Percentiles rank a stretch among this genome's conserved stretches.
These are phyloP conservation scores for Parazoanthus swiftii DNA, from an alignment of 92 coral and sea anemone species.

Conservation along the genomic window DNA sequence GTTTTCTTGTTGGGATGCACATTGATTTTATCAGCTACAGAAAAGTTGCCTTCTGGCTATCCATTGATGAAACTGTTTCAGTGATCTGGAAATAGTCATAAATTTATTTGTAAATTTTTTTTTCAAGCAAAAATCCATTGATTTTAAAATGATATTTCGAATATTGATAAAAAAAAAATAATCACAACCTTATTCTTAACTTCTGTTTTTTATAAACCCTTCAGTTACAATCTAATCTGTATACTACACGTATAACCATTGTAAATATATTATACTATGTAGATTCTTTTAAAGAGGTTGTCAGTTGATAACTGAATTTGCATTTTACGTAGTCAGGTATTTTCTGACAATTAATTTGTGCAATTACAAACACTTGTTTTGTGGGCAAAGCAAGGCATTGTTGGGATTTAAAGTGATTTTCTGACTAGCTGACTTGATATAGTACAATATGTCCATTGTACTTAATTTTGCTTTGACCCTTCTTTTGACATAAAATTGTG, in stretches of 20 bases:
- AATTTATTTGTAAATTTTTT: neutral
- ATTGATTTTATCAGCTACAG: neutral
- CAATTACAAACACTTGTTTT: no score
- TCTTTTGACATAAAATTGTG: no score
- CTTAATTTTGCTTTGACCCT: no score
- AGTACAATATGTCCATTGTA: no score
- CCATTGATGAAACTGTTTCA: neutral
- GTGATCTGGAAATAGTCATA: neutral
- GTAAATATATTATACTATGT: neutral
- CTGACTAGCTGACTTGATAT: no score
- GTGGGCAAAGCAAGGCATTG: no score
- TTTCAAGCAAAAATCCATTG: neutral
- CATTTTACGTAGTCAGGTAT: neutral
- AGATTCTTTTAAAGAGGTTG: neutral
- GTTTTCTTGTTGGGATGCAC: no score
- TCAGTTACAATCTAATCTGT: neutral
- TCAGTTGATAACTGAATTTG: neutral
- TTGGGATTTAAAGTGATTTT: no score
- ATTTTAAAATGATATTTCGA: neutral
- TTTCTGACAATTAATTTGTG: neutral
- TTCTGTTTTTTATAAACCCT: neutral
- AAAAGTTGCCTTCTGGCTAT: neutral
- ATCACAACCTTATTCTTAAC: neutral
- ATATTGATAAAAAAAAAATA: neutral
- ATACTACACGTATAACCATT: neutral